Conservation (phyloP, 2,888 invertebrate species). For the Ophion slaviceki region DNA sequence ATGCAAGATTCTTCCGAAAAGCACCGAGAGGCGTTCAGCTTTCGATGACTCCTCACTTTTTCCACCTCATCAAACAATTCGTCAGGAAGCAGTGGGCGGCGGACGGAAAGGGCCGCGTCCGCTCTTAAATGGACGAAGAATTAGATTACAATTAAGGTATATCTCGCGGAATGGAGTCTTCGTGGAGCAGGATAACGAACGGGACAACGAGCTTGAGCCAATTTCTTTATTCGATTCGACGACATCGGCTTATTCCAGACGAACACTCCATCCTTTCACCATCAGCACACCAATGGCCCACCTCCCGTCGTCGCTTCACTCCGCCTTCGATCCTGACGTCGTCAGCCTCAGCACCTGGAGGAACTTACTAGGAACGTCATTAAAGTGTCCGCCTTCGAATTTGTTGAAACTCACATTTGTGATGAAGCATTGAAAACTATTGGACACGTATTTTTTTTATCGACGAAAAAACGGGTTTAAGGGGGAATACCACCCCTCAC, state of each 20-base stretch:
- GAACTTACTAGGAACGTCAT: too few species aligned
- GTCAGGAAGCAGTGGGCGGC: neutral
- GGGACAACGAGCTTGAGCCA: constrained; percentile 24
- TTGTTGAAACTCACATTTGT: too few species aligned
- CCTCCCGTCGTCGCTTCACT: neutral
- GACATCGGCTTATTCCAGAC: constrained; percentile 41
- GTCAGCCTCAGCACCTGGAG: neutral
- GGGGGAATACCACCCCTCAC: too few species aligned
- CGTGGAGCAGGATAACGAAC: neutral
- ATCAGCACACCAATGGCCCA: neutral
- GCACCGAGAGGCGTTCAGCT: neutral
- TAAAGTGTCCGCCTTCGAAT: too few species aligned
- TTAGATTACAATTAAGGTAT: constrained; percentile 52
- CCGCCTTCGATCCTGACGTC: neutral
- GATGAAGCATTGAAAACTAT: too few species aligned
- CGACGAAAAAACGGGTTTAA: too few species aligned
- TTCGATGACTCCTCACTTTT: constrained; percentile 36
- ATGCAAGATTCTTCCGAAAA: neutral
- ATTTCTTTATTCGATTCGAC: constrained; percentile 57
- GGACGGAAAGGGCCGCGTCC: constrained; percentile 7
- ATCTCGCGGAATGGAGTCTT: neutral
- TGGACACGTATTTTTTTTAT: too few species aligned
- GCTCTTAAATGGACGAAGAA: constrained; percentile 34
- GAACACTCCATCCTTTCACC: constrained; percentile 39
- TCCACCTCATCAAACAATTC: constrained; percentile 7